Evolutionary conservation across 2,888 invertebrate species (phyloP).

Genomic region (Heliconius aoede): DNA sequence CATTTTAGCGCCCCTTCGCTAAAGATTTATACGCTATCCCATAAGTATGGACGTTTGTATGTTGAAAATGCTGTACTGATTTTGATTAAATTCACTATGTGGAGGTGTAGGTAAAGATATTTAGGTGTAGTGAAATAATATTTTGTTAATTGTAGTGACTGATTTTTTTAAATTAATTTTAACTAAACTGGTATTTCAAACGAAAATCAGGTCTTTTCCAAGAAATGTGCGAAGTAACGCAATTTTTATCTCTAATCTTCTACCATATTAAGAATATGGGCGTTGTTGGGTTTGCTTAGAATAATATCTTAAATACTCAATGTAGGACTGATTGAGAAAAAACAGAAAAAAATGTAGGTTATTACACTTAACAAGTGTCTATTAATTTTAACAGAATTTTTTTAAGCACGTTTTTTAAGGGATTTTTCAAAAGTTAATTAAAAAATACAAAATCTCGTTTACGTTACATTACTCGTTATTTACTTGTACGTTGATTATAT

Average conservation of each 20-base stretch:
- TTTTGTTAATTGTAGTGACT: neutral
- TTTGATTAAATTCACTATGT: neutral
- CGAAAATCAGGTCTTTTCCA: neutral
- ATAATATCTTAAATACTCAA: neutral
- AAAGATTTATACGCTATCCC: neutral
- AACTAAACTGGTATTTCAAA: neutral
- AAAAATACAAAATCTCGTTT: neutral
- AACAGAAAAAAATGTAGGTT: too few species aligned
- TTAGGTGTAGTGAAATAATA: neutral
- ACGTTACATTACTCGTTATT: neutral
- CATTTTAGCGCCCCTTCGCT: slow-evolving; percentile 34
- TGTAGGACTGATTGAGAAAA: neutral
- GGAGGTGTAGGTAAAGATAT: neutral
- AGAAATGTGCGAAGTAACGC: neutral
- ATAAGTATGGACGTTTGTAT: neutral
- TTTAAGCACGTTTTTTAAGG: too few species aligned
- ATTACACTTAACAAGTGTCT: too few species aligned
- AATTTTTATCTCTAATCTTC: neutral
- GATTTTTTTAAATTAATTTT: neutral
- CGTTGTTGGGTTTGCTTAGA: neutral
- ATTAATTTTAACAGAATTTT: too few species aligned
- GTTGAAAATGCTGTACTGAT: neutral
- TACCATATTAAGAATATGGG: neutral
- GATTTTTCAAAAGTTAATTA: neutral
- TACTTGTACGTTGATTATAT: neutral